Evolutionary conservation across 2,113 vertebrate species (phyloP), one percentile per base, ranked within the genome.

Genomic region (Cynoglossus semilaevis): DNA sequence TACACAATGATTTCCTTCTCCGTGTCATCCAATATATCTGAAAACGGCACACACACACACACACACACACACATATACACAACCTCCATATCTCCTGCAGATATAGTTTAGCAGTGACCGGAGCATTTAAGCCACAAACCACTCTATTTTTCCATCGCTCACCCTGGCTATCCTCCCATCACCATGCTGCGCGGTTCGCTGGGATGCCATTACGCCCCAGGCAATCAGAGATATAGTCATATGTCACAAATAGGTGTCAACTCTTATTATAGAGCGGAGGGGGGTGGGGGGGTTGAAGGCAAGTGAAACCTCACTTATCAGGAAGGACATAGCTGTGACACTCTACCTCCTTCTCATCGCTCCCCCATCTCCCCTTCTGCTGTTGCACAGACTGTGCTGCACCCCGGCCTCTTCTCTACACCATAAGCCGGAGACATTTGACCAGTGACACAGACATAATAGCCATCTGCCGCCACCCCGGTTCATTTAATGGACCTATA

Each of bases 161-260:
- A 79, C 67, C 63, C 60, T 66, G 14, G 13, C 74, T 74, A 70
- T 74, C 75, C 72, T 59, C 74, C 72, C 58, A 72, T 83, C 76
- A 48, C 55, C 36, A 80, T 41, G 88, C 80, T 85, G 80, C 88
- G 78, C 86, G 71, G 63, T 66, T 72, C 77, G 72, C 68, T 70
- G 77, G 91, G 87, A 92, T 90, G 80, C 59, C 87, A 85, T 92
- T 92, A 76, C 22, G 57, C 88, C 84, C 69, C 82, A 64, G 82
- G 92, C 88, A 90, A 89, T 91, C 88, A 83, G 53, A 80, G 86
- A 85, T 87, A 86, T 85, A 86, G 91, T 86, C 88, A 58, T 86
- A 90, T 90, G 90, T 91, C 92, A 91, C 85, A 92, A 93, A 92
- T 88, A 88, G 88, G 82, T 93, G 92, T 92, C 93, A 90, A 83